Base-by-base conservation (phyloP, 2,888 invertebrate genomes). In the Eustalomyia histrio region DNA sequence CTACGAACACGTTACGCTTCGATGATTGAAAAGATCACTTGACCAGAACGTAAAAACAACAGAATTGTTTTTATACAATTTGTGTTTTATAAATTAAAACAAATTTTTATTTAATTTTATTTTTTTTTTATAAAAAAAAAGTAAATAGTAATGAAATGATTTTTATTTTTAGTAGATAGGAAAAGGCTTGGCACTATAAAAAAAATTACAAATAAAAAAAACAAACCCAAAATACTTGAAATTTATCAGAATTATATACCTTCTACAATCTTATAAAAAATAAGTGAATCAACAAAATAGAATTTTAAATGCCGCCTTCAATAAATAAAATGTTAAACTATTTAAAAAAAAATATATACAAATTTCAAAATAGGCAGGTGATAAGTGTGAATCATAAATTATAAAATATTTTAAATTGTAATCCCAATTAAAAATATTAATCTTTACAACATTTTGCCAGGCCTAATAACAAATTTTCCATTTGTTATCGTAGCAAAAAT, bases 41-140 rank as follows among this genome's bases (percentile, higher is more conserved):
- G 80, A 80, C 75, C 80, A 67, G 67, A 80, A 80, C 75, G 16
- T 39, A 75, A 63, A 35, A 55, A 39, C 33, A 67, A 39, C 35
- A 53, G 16, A 65, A 65, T 47, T 47, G 43, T 47, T 47, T 47
- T 47, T 47, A 39, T 39, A 39, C 12, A 47, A 47, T 47, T 47
- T n/a, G n/a, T n/a, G 14, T 47, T 47, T 47, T 47, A 47, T n/a
- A 47, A 47, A n/a, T 47, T 47, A 1, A 47, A 47, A 47, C 43
- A 47, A 47, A 47, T n/a, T n/a, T 47, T 47, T 47, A 47, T n/a
- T 47, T 47, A 47, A n/a, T 47, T 53, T 21, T 53, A 6, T 29
- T 21, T 29, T 21, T 53, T 29, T 21, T 53, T 53, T 12, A 6
- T 10, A 53, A 12, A 8, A 39, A 29, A 39, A 39, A 39, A 39